A percentile compares a stretch with the other conserved stretches of the same genome.
These are phyloP conservation scores for Lacerta viridis DNA, from an alignment of 2,797 vertebrate genomes.

Conservation along the genomic window DNA sequence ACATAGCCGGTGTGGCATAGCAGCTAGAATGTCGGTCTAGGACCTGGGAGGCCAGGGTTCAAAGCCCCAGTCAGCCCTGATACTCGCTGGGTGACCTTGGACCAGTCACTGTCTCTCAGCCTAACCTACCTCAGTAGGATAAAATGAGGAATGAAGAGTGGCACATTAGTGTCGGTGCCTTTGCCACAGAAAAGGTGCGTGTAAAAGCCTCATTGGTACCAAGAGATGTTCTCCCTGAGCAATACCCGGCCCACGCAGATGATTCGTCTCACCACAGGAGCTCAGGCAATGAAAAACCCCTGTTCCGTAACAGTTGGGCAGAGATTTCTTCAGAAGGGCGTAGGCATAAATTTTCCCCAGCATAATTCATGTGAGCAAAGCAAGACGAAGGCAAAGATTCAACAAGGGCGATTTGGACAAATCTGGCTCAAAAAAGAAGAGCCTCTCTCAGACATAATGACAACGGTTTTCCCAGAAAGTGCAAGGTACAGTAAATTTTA, in stretches of 20 bases:
- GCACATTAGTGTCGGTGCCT: neutral
- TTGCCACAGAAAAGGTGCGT: neutral
- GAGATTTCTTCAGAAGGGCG: neutral
- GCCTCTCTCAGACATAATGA: constrained; percentile 17
- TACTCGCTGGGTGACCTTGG: too few species aligned
- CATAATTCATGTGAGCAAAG: neutral
- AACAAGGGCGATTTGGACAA: neutral
- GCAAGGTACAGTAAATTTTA: constrained; percentile 34
- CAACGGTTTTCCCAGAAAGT: constrained; percentile 16
- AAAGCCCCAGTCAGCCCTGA: too few species aligned
- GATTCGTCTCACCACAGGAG: neutral
- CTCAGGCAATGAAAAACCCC: too few species aligned
- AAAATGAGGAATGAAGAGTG: neutral
- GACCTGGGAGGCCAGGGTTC: too few species aligned
- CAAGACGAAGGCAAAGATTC: neutral
- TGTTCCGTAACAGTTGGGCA: neutral
- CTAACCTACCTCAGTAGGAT: too few species aligned
- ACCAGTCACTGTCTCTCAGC: too few species aligned
- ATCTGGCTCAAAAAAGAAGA: constrained; percentile 30
- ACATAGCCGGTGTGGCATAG: too few species aligned
- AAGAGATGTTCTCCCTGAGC: neutral
- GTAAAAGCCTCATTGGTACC: neutral
- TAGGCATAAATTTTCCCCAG: neutral
- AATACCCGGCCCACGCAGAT: neutral
- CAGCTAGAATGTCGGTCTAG: too few species aligned